Evolutionary conservation across 2,888 invertebrate genomes (phyloP).

Genomic region (Lasioglossum vierecki): DNA sequence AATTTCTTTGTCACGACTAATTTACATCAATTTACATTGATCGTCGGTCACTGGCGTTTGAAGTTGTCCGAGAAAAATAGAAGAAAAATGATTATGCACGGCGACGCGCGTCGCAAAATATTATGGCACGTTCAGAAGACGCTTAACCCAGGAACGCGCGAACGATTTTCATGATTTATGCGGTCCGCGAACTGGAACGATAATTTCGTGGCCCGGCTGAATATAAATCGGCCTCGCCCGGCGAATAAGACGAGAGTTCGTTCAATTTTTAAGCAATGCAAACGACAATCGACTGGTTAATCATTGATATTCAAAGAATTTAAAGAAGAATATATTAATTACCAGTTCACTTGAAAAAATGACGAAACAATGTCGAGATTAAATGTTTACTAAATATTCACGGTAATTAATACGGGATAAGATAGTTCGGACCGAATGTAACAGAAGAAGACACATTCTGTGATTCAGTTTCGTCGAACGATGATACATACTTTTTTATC

Average conservation of each 20-base stretch:
- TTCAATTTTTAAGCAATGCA: neutral
- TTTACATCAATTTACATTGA: neutral
- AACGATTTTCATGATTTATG: conserved; percentile 9
- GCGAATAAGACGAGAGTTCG: neutral
- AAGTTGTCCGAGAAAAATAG: neutral
- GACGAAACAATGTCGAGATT: neutral
- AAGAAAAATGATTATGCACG: neutral
- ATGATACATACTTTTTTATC: neutral
- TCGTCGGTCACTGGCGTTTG: neutral
- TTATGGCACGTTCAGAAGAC: neutral
- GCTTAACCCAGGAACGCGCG: too few relatives aligned
- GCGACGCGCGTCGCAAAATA: neutral
- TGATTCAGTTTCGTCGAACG: neutral
- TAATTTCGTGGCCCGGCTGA: neutral
- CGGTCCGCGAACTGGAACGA: neutral
- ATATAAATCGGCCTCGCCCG: neutral
- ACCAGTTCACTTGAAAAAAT: neutral
- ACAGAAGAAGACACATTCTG: neutral
- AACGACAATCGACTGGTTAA: neutral
- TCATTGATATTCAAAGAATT: neutral
- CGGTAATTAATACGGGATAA: neutral
- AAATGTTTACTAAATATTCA: neutral
- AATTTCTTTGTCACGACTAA: neutral
- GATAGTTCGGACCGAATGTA: neutral
- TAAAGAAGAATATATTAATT: neutral